These are phyloP conservation scores for Pseudorasbora parva DNA, from an alignment of 2,113 vertebrate genomes.

Conservation along the genomic window DNA sequence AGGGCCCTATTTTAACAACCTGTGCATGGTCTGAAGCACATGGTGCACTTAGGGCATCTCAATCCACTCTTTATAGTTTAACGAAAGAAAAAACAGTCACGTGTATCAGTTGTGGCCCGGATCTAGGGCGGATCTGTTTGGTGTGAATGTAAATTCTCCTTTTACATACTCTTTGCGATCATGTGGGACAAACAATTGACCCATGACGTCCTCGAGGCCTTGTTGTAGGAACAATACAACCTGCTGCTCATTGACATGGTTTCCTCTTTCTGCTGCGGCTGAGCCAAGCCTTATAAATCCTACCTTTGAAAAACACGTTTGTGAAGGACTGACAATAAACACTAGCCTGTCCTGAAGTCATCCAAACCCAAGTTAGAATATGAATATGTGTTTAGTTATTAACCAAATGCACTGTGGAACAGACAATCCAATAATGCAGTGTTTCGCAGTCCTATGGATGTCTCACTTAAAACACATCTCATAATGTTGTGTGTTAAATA, in stretches of 20 bases:
- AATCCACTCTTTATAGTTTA: no score
- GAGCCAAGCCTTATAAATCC: constrained; percentile 72
- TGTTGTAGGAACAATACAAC: constrained; percentile 72
- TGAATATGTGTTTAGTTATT: no score
- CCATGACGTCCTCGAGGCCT: constrained; percentile 71
- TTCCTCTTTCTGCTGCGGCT: constrained; percentile 66
- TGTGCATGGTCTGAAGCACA: no score
- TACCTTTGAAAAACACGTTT: constrained; percentile 44
- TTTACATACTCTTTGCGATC: constrained; percentile 52
- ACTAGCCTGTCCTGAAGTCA: background rate
- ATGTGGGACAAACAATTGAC: constrained; percentile 57
- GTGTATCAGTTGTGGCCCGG: no score
- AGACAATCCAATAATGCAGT: background rate
- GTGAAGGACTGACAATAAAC: background rate
- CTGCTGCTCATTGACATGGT: constrained; percentile 59
- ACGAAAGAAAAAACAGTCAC: no score
- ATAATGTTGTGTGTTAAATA: no score
- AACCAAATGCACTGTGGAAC: background rate
- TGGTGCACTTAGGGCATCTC: no score
- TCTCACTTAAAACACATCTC: no score
- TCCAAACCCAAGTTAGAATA: background rate
- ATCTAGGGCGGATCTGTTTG: no score
- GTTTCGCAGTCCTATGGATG: background rate
- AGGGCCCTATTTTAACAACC: no score
- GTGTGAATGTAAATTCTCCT: background rate